Conservation (phyloP, 1,140 invertebrate genomes). For the Steinernema feltiae region DNA sequence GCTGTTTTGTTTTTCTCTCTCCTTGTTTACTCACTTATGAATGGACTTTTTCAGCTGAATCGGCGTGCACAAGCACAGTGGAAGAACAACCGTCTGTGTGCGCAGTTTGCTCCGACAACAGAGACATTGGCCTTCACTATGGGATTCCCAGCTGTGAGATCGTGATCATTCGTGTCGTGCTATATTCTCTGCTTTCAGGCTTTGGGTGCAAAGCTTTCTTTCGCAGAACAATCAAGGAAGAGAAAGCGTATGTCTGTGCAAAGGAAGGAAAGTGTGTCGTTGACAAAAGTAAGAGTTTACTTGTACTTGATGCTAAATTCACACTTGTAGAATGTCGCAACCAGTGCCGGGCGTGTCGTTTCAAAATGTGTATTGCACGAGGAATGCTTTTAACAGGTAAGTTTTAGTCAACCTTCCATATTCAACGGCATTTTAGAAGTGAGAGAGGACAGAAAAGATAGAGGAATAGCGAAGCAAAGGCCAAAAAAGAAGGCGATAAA, state of each 20-base stretch:
- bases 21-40: too few species aligned
- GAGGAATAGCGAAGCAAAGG: neutral
- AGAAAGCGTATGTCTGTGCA: neutral
- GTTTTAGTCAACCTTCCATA: too few species aligned
- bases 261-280: neutral
- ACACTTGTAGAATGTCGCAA: neutral
- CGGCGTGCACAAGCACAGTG: neutral
- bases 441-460: neutral
- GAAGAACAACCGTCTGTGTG: neutral
- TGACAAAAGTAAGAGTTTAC: slow-evolving; percentile 1
- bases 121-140: slow-evolving; percentile 4
- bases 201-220: neutral
- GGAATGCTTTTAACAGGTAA: slow-evolving; percentile 9
- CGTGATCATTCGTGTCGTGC: too few species aligned
- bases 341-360: neutral
- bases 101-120: neutral
- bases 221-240: neutral
- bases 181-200: neutral
- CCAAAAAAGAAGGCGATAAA: neutral
- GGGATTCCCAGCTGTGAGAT: neutral
- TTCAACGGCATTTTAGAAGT: neutral
- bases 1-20: too few species aligned
- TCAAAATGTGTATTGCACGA: neutral
- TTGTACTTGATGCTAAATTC: neutral
- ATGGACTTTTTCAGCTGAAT: neutral